Conservation (phyloP, 2,797 vertebrate genomes). For the Brachyrhaphis roseni region DNA sequence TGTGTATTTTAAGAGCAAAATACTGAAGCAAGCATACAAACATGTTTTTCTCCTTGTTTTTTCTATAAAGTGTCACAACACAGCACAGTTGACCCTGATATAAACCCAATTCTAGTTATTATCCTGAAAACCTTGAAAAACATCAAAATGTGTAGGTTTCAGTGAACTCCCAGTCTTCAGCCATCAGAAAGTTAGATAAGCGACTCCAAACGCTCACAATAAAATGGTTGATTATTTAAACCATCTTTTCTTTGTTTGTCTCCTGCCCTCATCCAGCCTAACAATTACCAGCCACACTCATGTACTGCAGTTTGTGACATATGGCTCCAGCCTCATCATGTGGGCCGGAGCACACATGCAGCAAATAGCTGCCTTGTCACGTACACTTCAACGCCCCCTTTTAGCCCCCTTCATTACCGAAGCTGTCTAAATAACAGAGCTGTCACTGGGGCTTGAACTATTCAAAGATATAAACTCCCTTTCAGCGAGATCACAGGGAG, state of each 20-base stretch:
- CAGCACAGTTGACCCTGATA: background rate
- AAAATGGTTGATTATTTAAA: constrained; percentile 18
- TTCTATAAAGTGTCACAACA: background rate
- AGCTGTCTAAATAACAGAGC: constrained; percentile 71
- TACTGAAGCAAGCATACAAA: constrained; percentile 3
- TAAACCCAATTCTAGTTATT: background rate
- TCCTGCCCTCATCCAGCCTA: constrained; percentile 35
- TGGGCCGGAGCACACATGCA: constrained; percentile 8
- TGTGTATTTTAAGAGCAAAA: constrained; percentile 16
- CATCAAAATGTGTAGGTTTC: background rate
- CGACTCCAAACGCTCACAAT: background rate
- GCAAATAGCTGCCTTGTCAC: constrained; percentile 32
- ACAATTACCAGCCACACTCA: constrained; percentile 65
- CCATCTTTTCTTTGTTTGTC: constrained; percentile 31
- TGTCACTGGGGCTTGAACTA: constrained; percentile 58
- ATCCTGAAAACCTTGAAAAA: background rate
- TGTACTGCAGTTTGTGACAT: constrained; percentile 23
- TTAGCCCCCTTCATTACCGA: constrained; percentile 63
- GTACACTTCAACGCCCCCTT: constrained; percentile 30
- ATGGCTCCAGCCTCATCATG: constrained; percentile 13
- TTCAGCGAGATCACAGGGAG: constrained; percentile 36
- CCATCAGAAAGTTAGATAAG: background rate
- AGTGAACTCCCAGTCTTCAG: background rate
- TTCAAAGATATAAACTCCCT: constrained; percentile 48
- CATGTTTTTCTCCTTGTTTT: background rate